Conservation (phyloP, 2,888 invertebrate genomes). For the Synanthedon vespiformis region DNA sequence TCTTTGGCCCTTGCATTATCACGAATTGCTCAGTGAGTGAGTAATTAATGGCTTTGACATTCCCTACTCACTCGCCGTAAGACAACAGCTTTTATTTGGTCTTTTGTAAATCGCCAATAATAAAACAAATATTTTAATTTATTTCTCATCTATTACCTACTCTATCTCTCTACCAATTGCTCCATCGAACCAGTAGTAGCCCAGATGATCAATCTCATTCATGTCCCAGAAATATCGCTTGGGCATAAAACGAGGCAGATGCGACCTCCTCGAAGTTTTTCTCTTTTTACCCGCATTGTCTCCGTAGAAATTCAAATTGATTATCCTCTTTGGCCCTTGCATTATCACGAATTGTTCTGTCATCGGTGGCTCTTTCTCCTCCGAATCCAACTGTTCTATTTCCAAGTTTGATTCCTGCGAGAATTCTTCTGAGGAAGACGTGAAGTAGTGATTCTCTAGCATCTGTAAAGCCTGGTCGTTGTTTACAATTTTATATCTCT, state of each 20-base stretch:
- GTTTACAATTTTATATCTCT: slow-evolving; percentile 3
- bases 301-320: background rate
- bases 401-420: background rate
- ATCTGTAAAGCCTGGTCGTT: slow-evolving; percentile 2
- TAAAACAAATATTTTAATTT: too few relatives aligned
- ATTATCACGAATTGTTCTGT: slow-evolving; percentile 8
- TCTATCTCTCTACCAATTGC: slow-evolving; percentile 20
- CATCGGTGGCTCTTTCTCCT: background rate
- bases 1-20: too few relatives aligned
- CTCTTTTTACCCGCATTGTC: background rate
- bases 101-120: too few relatives aligned
- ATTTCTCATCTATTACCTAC: too few relatives aligned
- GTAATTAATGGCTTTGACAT: too few relatives aligned
- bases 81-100: too few relatives aligned
- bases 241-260: slow-evolving; percentile 32
- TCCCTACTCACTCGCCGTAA: too few relatives aligned
- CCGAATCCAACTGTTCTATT: background rate
- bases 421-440: background rate
- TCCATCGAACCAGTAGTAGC: slow-evolving; percentile 40
- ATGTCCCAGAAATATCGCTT: slow-evolving; percentile 36
- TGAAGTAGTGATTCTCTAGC: background rate
- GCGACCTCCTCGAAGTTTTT: slow-evolving; percentile 10
- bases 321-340: slow-evolving; percentile 12
- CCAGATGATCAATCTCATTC: slow-evolving; percentile 25
- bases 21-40: too few relatives aligned